phyloP scores from a whole-genome alignment of 1,140 invertebrate species.

The Calephelis nemesis region DNA sequence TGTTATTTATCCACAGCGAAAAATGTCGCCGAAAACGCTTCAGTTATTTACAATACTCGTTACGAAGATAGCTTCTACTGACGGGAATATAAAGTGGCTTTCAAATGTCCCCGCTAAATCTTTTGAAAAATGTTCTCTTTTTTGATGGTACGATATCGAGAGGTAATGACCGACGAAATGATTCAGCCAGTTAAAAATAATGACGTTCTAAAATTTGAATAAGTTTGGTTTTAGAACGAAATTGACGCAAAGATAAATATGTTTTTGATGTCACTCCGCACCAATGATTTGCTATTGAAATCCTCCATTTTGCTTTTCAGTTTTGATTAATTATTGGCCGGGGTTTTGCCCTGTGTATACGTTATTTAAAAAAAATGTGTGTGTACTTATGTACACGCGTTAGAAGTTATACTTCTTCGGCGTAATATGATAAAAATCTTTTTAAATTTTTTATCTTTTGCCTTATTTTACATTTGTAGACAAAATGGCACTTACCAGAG shows the following conservation, averaged over 20 bases:
- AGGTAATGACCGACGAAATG: slow-evolving; percentile 12
- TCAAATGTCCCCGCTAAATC: slow-evolving; percentile 14
- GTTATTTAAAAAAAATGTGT: too few relatives aligned
- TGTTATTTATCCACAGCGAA: slow-evolving; percentile 13
- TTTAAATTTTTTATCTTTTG: too few relatives aligned
- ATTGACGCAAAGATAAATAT: background rate
- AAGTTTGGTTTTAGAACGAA: background rate
- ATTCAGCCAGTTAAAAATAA: slow-evolving; percentile 13
- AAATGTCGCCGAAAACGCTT: slow-evolving; percentile 11
- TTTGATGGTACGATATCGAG: slow-evolving; percentile 16
- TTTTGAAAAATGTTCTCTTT: slow-evolving; percentile 12
- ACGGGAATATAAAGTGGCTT: slow-evolving; percentile 17
- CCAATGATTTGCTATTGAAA: too few relatives aligned
- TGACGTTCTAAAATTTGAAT: slow-evolving; percentile 9
- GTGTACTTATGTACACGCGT: too few relatives aligned
- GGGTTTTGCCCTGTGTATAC: too few relatives aligned
- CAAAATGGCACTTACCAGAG: too few relatives aligned
- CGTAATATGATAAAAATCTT: too few relatives aligned
- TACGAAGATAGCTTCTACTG: slow-evolving; percentile 8
- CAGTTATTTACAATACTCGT: slow-evolving; percentile 17
- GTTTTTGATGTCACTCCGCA: background rate
- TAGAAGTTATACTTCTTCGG: too few relatives aligned
- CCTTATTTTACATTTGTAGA: too few relatives aligned
- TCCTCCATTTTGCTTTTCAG: too few relatives aligned
- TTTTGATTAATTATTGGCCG: too few relatives aligned